Evolutionary conservation across 2,113 vertebrate genomes (phyloP).

Genomic region (Symphodus melops): DNA sequence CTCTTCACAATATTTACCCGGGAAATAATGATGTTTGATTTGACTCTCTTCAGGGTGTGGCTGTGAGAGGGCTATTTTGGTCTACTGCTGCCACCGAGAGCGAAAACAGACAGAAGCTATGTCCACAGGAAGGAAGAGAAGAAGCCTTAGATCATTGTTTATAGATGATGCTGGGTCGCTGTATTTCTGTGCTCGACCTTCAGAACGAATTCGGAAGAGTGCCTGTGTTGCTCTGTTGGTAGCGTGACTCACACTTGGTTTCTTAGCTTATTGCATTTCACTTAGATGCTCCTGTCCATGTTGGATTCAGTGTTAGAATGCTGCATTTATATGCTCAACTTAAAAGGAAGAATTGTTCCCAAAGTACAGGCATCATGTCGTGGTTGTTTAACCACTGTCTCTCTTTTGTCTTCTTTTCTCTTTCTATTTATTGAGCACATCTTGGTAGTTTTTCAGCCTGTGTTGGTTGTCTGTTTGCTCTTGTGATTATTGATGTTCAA

Average conservation of each 20-base stretch:
- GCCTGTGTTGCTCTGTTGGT: slow-evolving; percentile 37
- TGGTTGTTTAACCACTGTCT: not conserved
- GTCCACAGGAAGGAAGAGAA: slow-evolving; percentile 24
- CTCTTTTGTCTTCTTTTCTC: no score
- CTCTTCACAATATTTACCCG: slow-evolving; percentile 64
- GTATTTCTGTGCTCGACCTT: slow-evolving; percentile 51
- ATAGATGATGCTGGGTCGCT: slow-evolving; percentile 54
- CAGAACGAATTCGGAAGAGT: slow-evolving; percentile 24
- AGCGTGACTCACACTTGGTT: slow-evolving; percentile 51
- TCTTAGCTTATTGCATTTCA: slow-evolving; percentile 40
- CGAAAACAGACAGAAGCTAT: slow-evolving; percentile 35
- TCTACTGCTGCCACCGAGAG: slow-evolving; percentile 40
- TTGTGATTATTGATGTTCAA: no score
- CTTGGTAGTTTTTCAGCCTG: not conserved
- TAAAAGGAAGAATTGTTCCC: not conserved
- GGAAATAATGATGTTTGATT: slow-evolving; percentile 66
- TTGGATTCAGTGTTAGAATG: slow-evolving; percentile 16
- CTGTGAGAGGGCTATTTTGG: slow-evolving; percentile 51
- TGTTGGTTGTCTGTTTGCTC: no score
- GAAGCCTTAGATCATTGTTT: slow-evolving; percentile 56
- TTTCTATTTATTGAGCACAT: rapidly evolving
- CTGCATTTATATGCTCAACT: not conserved
- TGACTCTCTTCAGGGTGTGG: slow-evolving; percentile 58
- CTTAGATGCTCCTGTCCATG: slow-evolving; percentile 26
- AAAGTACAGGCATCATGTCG: no score